Evolutionary conservation across 2,888 invertebrate genomes (phyloP).

Genomic region (Hypomecis atomaria): DNA sequence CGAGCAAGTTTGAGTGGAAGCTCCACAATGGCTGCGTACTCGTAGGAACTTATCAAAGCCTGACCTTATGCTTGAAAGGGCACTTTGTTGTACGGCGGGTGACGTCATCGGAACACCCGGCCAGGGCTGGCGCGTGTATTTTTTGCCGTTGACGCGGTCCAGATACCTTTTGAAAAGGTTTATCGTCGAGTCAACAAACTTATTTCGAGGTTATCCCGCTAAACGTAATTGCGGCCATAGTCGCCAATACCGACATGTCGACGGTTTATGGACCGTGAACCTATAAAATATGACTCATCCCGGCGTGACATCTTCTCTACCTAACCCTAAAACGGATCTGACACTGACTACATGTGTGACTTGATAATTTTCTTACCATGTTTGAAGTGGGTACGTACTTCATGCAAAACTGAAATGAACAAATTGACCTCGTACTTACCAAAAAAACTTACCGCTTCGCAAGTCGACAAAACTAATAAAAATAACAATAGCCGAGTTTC

Average conservation of each 20-base stretch:
- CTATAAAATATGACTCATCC: conserved; percentile 14
- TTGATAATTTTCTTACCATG: too few relatives aligned
- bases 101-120: conserved; percentile 37
- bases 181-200: conserved; percentile 11
- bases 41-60: conserved; percentile 42
- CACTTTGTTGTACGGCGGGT: conserved; percentile 39
- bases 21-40: conserved; percentile 33
- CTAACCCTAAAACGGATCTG: conserved; percentile 15
- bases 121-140: not conserved
- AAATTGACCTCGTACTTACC: not conserved
- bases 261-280: conserved; percentile 12
- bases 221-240: conserved; percentile 9
- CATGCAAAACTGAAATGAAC: not conserved
- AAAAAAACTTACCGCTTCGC: conserved; percentile 15
- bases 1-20: conserved; percentile 33
- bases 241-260: not conserved
- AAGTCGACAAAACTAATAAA: conserved; percentile 30
- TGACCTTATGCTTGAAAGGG: conserved; percentile 41
- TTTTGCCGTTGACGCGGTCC: conserved; percentile 1
- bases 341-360: not conserved
- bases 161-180: conserved; percentile 17
- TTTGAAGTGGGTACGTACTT: not conserved
- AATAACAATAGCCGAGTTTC: conserved; percentile 34
- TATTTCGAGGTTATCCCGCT: conserved; percentile 14
- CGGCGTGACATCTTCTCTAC: conserved; percentile 14